These are phyloP conservation scores for Halocynthia aurantium DNA, from an alignment of 23 tunicate species.

Conservation along the genomic window DNA sequence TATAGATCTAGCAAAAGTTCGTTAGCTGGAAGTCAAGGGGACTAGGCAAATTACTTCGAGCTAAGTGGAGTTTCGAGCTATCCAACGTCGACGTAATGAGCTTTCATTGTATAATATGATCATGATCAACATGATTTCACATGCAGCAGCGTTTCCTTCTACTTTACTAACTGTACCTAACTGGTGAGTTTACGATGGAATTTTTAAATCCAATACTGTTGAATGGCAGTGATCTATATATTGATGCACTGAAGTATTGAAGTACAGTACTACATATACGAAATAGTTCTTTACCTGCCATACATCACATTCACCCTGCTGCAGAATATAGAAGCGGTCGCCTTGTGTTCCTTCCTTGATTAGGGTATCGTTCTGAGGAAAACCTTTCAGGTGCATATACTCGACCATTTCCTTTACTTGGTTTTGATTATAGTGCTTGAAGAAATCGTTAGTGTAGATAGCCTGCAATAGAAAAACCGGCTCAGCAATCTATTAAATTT, in stretches of 20 bases:
- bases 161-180: too few relatives aligned
- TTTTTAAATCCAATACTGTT: too few relatives aligned
- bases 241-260: not conserved
- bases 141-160: too few relatives aligned
- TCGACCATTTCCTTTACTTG: slow-evolving; percentile 82
- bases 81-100: too few relatives aligned
- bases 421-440: slow-evolving; percentile 40
- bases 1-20: too few relatives aligned
- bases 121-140: too few relatives aligned
- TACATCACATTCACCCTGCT: slow-evolving; percentile 75
- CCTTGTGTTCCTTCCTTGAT: slow-evolving; percentile 96
- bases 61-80: too few relatives aligned
- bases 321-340: slow-evolving; percentile 87
- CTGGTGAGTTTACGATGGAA: too few relatives aligned
- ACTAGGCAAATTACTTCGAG: too few relatives aligned
- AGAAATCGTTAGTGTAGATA: slow-evolving; percentile 55
- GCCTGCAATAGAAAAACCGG: slow-evolving; percentile 43
- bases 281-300: slow-evolving; percentile 36
- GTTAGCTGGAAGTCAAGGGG: too few relatives aligned
- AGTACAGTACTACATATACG: not conserved
- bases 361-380: slow-evolving; percentile 55
- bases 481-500: too few relatives aligned
- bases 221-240: not conserved
- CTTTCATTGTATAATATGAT: too few relatives aligned
- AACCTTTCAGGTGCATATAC: slow-evolving; percentile 52